phyloP scores from a whole-genome alignment of 2,113 vertebrate genomes.

The Microcebus tavaratra region DNA sequence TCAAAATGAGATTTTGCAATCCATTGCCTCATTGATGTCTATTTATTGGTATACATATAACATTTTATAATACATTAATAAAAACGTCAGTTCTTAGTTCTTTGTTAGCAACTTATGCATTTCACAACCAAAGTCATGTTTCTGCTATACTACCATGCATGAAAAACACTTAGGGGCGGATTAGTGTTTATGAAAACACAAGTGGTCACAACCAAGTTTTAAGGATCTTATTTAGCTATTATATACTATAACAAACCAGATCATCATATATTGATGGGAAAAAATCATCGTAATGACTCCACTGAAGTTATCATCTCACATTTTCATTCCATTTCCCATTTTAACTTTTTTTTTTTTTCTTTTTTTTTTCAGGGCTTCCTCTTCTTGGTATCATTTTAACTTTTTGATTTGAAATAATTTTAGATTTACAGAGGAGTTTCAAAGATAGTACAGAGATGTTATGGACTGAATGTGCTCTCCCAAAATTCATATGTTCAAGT shows the following conservation, averaged over 20 bases:
- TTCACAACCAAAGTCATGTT: constrained; percentile 43
- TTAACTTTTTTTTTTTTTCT: neutral
- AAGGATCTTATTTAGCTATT: constrained; percentile 38
- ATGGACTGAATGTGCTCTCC: neutral
- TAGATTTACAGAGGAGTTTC: neutral
- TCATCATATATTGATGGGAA: constrained; percentile 13
- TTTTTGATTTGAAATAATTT: neutral
- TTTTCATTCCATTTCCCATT: neutral
- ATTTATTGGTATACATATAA: constrained; percentile 5
- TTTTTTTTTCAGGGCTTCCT: too few species aligned
- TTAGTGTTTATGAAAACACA: constrained; percentile 46
- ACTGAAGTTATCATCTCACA: neutral
- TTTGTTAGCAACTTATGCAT: constrained; percentile 36
- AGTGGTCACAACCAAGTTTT: constrained; percentile 26
- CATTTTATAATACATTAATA: constrained; percentile 48
- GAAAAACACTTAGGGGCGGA: constrained; percentile 38
- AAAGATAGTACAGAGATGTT: neutral
- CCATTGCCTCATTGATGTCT: constrained; percentile 22
- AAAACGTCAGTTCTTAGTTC: constrained; percentile 37
- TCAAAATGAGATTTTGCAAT: constrained; percentile 59
- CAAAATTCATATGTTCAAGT: neutral
- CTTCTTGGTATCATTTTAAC: too few species aligned
- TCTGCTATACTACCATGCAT: constrained; percentile 32
- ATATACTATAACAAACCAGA: constrained; percentile 29
- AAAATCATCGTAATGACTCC: neutral